These are phyloP conservation scores for Notolabrus celidotus DNA, from an alignment of 2,797 vertebrate species.

Conservation along the genomic window DNA sequence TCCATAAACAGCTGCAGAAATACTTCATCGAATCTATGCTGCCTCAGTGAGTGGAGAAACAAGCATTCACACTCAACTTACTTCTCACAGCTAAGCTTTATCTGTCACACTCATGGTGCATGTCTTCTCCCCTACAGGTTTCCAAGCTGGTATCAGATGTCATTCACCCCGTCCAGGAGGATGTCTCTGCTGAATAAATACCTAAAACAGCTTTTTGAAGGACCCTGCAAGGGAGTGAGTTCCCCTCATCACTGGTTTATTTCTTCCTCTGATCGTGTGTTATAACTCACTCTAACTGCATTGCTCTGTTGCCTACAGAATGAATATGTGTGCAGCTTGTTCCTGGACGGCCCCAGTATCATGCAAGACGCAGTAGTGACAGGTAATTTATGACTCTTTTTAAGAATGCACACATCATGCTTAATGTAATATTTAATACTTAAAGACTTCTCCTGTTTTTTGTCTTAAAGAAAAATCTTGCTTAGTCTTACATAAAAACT, in stretches of 20 bases:
- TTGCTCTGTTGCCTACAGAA: constrained; percentile 78
- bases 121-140: constrained; percentile 80
- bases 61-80: background rate
- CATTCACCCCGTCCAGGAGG: constrained; percentile 80
- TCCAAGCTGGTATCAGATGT: constrained; percentile 85
- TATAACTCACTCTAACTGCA: constrained; percentile 1
- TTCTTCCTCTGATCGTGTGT: background rate
- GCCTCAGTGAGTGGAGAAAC: constrained; percentile 86
- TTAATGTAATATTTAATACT: background rate
- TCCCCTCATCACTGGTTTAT: background rate
- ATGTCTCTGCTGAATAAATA: constrained; percentile 88
- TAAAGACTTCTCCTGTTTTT: too few species aligned
- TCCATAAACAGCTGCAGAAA: constrained; percentile 89
- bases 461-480: too few species aligned
- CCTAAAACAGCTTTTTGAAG: constrained; percentile 87
- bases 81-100: background rate
- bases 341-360: constrained; percentile 84
- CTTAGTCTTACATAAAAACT: too few species aligned
- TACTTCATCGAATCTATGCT: constrained; percentile 84
- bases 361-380: constrained; percentile 44
- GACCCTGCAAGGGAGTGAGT: constrained; percentile 84
- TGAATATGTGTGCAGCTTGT: constrained; percentile 87
- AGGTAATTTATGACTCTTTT: constrained; percentile 50
- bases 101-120: background rate
- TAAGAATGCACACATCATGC: background rate